Evolutionary conservation across 1,140 invertebrate species (phyloP), one percentile per base, ranked within the genome.

Genomic region (Pectinophora gossypiella): DNA sequence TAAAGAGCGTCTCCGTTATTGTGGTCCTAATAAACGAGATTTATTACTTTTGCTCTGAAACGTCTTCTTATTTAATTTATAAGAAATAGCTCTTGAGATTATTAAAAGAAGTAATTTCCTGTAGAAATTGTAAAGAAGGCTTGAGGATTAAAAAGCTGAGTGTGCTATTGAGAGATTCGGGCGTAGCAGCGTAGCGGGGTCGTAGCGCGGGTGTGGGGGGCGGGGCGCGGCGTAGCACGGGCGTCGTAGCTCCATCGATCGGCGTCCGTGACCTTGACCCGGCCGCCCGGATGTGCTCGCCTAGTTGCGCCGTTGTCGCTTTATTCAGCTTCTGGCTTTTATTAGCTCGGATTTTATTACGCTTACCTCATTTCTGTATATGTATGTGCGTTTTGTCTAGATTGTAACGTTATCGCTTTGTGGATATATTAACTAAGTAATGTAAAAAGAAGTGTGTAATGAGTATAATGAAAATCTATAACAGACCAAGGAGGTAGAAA

Each of bases 251-350:
- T 88, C 81, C 81, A 88, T 88, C 87, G 87, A 88, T 88, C 79
- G 80, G 70, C 73, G 79, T 75, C 85, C 87, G 84, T 87, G 85
- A 87, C 87, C 87, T 86, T 87, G 87, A 86, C 87, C 85, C 64
- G 83, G 59, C 77, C 67, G 71, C 71, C 74, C 72, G 75, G 80
- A 66, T 65, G 60, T 46, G 61, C 67, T 78, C 72, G 71, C 72
- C 70, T 77, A 81, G 75, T 80, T 78, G 75, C 76, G 72, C 73
- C 62, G 75, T 81, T 80, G 77, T 78, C 75, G 73, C 75, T 74
- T 71, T 66, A 62, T 62, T 63, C 70, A 72, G 69, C 65, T 67
- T 55, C 73, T 65, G 54, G 71, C 74, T 84, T 84, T 81, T 84
- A 82, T 82, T 84, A 82, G 72, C 64, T 27, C 62, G 52, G 56